These are phyloP conservation scores for Panagrolaimus sp. DNA, from an alignment of 1,140 invertebrate genomes.

Conservation along the genomic window DNA sequence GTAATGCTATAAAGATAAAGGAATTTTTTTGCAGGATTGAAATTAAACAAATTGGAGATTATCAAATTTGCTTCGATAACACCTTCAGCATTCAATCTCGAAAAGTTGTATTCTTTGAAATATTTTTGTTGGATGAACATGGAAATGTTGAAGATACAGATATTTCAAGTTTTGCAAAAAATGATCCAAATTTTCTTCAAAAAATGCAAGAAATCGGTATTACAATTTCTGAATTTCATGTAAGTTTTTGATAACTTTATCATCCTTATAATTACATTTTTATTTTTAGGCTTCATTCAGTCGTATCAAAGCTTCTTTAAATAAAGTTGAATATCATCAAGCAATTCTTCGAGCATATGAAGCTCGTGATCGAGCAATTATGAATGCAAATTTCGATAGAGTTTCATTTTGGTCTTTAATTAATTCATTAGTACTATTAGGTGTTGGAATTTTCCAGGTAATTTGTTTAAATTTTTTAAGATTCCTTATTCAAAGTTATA, in stretches of 20 bases:
- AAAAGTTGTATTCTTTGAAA: slow-evolving; percentile 62
- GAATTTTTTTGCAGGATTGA: slow-evolving; percentile 33
- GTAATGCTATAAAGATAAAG: slow-evolving; percentile 9
- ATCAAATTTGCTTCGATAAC: slow-evolving; percentile 63
- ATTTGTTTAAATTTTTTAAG: slow-evolving; percentile 52
- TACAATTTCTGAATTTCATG: slow-evolving; percentile 36
- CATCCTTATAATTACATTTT: slow-evolving; percentile 21
- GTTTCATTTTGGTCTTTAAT: slow-evolving; percentile 61
- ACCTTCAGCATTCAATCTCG: slow-evolving; percentile 61
- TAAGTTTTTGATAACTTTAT: slow-evolving; percentile 25
- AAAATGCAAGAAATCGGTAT: slow-evolving; percentile 37
- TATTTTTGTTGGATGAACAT: slow-evolving; percentile 51
- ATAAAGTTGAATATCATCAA: slow-evolving; percentile 60
- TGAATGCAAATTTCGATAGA: slow-evolving; percentile 60
- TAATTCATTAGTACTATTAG: slow-evolving; percentile 60
- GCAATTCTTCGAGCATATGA: slow-evolving; percentile 60
- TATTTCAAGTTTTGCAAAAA: slow-evolving; percentile 40
- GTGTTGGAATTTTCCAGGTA: slow-evolving; percentile 58
- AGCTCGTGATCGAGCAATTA: slow-evolving; percentile 60
- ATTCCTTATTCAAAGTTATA: neutral
- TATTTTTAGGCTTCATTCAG: slow-evolving; percentile 59
- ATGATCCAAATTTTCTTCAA: slow-evolving; percentile 32
- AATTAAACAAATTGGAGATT: slow-evolving; percentile 57
- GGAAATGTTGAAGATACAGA: slow-evolving; percentile 60
- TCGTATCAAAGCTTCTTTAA: slow-evolving; percentile 59